These are phyloP conservation scores for Astropecten irregularis DNA, from an alignment of 53 echinoderm and acorn worm genomes.

Conservation along the genomic window DNA sequence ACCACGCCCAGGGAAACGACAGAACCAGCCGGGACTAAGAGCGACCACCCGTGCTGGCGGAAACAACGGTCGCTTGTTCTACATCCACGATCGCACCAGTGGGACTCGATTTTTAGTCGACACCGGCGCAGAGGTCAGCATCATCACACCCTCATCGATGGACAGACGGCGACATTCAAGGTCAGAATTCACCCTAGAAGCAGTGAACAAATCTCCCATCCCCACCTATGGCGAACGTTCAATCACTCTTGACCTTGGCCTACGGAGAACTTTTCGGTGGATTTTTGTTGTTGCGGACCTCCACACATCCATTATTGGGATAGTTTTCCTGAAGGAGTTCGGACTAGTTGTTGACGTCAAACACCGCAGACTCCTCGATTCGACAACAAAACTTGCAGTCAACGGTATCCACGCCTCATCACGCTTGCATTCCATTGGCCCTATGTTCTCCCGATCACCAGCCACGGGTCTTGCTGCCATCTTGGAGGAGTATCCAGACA, in stretches of 20 bases:
- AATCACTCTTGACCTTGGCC: constrained; percentile 34
- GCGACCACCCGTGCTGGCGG: neutral
- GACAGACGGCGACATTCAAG: too few relatives aligned
- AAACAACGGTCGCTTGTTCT: neutral
- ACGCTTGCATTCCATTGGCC: neutral
- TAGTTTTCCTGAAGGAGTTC: constrained; percentile 38
- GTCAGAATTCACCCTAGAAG: constrained; percentile 36
- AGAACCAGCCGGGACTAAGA: constrained; percentile 34
- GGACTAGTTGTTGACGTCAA: constrained; percentile 34
- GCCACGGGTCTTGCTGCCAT: neutral
- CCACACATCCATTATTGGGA: constrained; percentile 33
- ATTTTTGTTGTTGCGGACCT: constrained; percentile 36
- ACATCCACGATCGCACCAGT: neutral
- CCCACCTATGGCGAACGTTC: constrained; percentile 31
- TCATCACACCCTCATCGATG: too few relatives aligned
- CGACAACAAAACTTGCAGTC: constrained; percentile 23
- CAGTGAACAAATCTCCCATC: constrained; percentile 51
- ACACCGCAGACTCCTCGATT: constrained; percentile 19
- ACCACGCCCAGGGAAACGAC: constrained; percentile 40
- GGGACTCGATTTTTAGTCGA: constrained; percentile 33
- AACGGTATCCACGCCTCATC: neutral
- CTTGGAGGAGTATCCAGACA: neutral
- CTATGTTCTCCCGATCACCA: too few relatives aligned
- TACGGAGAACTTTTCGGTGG: constrained; percentile 43
- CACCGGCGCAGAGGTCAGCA: constrained; percentile 18